Evolutionary conservation across 1,140 invertebrate species (phyloP).

Genomic region (Drosophila kanapiae): DNA sequence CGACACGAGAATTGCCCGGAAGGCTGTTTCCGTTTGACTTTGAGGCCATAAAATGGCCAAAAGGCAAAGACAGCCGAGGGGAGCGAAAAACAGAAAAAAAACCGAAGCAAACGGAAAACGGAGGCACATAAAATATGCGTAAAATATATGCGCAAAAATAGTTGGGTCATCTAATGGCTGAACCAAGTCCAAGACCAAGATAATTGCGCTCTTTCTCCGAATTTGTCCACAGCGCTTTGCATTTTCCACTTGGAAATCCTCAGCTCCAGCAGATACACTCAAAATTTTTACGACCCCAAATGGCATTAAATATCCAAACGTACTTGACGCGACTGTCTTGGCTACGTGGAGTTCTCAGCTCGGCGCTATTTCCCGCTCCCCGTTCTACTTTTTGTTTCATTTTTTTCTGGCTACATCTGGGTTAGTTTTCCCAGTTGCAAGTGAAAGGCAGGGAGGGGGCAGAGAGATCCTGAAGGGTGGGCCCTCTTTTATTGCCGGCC

Average conservation of each 20-base stretch:
- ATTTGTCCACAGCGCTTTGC: slow-evolving; percentile 67
- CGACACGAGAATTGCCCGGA: slow-evolving; percentile 31
- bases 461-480: neutral
- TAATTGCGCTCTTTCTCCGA: slow-evolving; percentile 66
- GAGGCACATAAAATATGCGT: slow-evolving; percentile 75
- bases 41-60: slow-evolving; percentile 45
- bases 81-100: slow-evolving; percentile 4
- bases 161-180: slow-evolving; percentile 80
- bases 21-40: slow-evolving; percentile 36
- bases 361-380: slow-evolving; percentile 10
- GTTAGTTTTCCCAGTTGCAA: slow-evolving; percentile 57
- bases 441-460: neutral
- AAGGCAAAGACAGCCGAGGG: slow-evolving; percentile 11
- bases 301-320: slow-evolving; percentile 80
- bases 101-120: slow-evolving; percentile 20
- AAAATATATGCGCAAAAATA: slow-evolving; percentile 74
- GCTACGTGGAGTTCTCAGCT: slow-evolving; percentile 68
- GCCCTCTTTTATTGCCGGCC: slow-evolving; percentile 72
- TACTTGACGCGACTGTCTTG: slow-evolving; percentile 73
- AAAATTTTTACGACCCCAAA: slow-evolving; percentile 77
- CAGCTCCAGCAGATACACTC: slow-evolving; percentile 58
- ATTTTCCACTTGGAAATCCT: slow-evolving; percentile 52
- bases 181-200: slow-evolving; percentile 73
- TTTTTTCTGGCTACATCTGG: slow-evolving; percentile 29
- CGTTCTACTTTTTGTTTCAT: slow-evolving; percentile 9